Evolutionary conservation across 2,113 vertebrate genomes (phyloP).

Genomic region (Rousettus leschenaultii): DNA sequence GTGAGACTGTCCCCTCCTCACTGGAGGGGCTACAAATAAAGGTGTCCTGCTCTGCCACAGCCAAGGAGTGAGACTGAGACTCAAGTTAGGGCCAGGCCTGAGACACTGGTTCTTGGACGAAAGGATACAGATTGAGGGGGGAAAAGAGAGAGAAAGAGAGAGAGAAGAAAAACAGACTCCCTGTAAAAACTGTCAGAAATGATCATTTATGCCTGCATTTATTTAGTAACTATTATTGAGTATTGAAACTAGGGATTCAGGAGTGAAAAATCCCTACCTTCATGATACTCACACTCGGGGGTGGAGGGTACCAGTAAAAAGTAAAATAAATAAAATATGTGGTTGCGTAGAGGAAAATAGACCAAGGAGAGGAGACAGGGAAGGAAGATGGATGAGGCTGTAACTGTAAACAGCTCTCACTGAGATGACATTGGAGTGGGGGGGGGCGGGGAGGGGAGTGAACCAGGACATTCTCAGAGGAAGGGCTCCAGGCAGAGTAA

Average conservation of each 20-base stretch:
- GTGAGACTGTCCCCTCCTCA: background rate
- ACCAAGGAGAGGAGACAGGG: background rate
- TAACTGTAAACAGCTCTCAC: background rate
- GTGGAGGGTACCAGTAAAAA: background rate
- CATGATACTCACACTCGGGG: background rate
- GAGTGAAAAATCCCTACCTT: background rate
- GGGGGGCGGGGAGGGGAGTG: accelerated
- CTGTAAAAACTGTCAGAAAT: background rate
- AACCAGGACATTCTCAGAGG: background rate
- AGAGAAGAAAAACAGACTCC: background rate
- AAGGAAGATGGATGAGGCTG: background rate
- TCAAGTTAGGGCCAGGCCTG: background rate
- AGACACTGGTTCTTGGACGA: background rate
- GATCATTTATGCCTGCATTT: background rate
- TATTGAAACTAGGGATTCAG: background rate
- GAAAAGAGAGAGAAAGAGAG: background rate
- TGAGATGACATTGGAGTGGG: background rate
- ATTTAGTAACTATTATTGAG: background rate
- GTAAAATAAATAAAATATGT: background rate
- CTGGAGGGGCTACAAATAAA: background rate
- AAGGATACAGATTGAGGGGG: background rate
- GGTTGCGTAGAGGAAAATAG: background rate
- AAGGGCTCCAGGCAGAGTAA: background rate
- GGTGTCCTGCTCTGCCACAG: background rate
- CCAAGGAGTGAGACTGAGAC: background rate